phyloP scores from a whole-genome alignment of 2,113 vertebrate genomes.

The Thomomys bottae region DNA sequence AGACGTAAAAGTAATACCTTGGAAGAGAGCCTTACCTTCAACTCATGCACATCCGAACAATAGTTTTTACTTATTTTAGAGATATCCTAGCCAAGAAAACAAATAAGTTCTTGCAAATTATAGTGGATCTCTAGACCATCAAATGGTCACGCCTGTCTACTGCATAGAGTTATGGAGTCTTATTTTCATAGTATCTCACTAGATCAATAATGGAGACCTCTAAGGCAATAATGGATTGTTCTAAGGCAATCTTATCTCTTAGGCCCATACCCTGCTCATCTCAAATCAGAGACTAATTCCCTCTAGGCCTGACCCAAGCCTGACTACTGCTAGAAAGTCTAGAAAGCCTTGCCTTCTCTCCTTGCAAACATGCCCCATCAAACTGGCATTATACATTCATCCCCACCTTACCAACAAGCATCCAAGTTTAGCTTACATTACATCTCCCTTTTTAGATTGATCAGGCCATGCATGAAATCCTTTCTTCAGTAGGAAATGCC shows the following conservation, averaged over 20 bases:
- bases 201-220: neutral
- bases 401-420: neutral
- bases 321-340: neutral
- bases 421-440: neutral
- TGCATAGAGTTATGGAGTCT: neutral
- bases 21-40: conserved; percentile 52
- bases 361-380: neutral
- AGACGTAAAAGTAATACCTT: neutral
- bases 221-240: neutral
- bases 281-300: neutral
- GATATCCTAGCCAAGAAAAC: neutral
- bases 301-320: neutral
- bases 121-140: neutral
- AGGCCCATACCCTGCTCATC: neutral
- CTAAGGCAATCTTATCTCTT: neutral
- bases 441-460: neutral
- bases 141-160: neutral
- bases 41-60: neutral
- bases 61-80: neutral
- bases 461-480: neutral
- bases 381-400: neutral
- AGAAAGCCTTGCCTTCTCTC: neutral
- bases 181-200: neutral
- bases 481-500: neutral
- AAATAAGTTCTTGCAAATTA: neutral